These are phyloP conservation scores for Luscinia luscinia DNA, from an alignment of 2,797 vertebrate species.

Conservation along the genomic window DNA sequence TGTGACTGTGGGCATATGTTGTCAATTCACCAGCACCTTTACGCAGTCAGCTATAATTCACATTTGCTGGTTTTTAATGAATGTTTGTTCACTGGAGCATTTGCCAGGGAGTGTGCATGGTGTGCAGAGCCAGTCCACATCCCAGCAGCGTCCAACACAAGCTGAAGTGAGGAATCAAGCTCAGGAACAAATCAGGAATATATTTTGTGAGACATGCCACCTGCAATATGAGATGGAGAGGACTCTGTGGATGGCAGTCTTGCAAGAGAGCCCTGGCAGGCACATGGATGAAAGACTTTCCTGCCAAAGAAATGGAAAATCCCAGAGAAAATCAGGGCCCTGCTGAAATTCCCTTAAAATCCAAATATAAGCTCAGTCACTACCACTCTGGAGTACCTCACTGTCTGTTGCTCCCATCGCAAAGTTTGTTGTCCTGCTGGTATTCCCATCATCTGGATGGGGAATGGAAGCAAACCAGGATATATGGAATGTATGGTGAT, in stretches of 20 bases:
- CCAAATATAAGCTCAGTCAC: not conserved
- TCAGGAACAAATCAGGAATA: not conserved
- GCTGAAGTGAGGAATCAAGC: not conserved
- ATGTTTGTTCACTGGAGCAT: slow-evolving; percentile 23
- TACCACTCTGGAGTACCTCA: not conserved
- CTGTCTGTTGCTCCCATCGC: fast-evolving
- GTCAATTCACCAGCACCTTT: slow-evolving; percentile 21
- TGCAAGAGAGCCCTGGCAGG: not conserved
- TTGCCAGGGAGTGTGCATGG: not conserved
- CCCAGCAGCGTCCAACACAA: not conserved
- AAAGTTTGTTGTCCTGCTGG: not conserved
- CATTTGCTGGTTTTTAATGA: slow-evolving; percentile 18
- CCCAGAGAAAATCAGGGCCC: not conserved
- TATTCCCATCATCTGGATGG: not conserved
- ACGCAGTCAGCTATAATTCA: not conserved
- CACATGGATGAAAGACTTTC: not conserved
- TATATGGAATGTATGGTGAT: not conserved
- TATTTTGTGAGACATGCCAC: fast-evolving
- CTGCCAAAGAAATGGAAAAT: not conserved
- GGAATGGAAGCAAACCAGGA: not conserved
- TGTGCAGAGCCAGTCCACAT: not conserved
- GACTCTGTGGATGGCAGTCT: not conserved
- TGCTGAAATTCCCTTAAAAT: not conserved
- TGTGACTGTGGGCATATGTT: not conserved
- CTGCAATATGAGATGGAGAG: not conserved